phyloP scores from a whole-genome alignment of 2,888 invertebrate species.

The Allolobophora icterica region DNA sequence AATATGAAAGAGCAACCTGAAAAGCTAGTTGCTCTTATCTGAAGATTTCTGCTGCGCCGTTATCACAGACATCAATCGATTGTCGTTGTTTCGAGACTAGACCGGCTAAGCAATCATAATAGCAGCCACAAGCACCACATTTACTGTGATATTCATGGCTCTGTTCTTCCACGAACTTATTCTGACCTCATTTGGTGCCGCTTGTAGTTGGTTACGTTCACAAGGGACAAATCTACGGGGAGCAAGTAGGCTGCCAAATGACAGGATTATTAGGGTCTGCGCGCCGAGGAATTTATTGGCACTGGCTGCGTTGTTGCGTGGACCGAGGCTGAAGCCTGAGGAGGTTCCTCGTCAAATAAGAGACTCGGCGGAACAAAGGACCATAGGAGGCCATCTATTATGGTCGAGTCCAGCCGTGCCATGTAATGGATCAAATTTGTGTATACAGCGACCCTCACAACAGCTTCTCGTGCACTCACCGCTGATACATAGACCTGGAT shows the following conservation, averaged over 20 bases:
- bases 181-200: conserved; percentile 8
- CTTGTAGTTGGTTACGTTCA: background rate
- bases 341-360: background rate
- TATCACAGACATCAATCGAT: no score
- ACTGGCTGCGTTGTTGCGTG: background rate
- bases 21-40: no score
- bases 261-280: background rate
- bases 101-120: no score
- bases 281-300: background rate
- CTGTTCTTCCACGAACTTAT: background rate
- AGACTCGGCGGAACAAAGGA: background rate
- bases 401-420: background rate
- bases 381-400: background rate
- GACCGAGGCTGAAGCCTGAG: background rate
- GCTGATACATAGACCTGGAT: background rate
- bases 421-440: background rate
- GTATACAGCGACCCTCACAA: background rate
- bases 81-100: no score
- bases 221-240: background rate
- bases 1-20: no score
- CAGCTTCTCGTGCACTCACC: background rate
- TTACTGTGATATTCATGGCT: no score
- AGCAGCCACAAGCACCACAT: no score
- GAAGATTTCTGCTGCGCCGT: no score
- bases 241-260: background rate